Evolutionary conservation across 2,113 vertebrate genomes (phyloP).

Genomic region (Passer montanus): DNA sequence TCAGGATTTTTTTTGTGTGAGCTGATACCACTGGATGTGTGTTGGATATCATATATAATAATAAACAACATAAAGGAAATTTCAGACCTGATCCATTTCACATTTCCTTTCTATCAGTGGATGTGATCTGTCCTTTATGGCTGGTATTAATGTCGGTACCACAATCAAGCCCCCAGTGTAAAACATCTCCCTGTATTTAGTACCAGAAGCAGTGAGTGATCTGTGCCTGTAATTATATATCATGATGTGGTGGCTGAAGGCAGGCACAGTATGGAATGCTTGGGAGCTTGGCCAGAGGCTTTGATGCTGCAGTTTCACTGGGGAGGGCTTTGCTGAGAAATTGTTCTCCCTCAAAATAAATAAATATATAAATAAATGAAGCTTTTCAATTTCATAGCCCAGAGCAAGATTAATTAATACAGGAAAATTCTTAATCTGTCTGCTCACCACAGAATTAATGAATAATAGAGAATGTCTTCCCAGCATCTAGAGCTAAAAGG

Average conservation of each 20-base stretch:
- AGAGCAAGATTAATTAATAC: conserved; percentile 33
- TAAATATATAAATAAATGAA: conserved; percentile 47
- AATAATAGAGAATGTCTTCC: not conserved
- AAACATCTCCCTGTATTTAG: not conserved
- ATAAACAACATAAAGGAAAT: not conserved
- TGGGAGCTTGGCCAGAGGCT: not conserved
- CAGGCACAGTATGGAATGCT: not conserved
- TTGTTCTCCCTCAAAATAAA: not conserved
- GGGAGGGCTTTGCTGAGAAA: not conserved
- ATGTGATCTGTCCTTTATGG: not conserved
- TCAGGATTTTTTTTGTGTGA: not conserved
- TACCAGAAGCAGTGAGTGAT: not conserved
- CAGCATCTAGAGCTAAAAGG: not conserved
- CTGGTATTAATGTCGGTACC: not conserved
- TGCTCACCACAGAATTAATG: conserved; percentile 28
- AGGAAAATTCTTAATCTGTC: conserved; percentile 22
- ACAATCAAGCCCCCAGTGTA: not conserved
- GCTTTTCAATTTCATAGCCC: not conserved
- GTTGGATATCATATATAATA: not conserved
- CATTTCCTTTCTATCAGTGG: not conserved
- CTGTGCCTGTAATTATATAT: not conserved
- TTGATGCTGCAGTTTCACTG: not conserved
- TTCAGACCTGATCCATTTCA: not conserved
- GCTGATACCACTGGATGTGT: not conserved
- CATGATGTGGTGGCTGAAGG: not conserved